Evolutionary conservation across 2,113 vertebrate species (phyloP), one percentile per base, ranked within the genome.

Genomic region (Suricata suricatta): DNA sequence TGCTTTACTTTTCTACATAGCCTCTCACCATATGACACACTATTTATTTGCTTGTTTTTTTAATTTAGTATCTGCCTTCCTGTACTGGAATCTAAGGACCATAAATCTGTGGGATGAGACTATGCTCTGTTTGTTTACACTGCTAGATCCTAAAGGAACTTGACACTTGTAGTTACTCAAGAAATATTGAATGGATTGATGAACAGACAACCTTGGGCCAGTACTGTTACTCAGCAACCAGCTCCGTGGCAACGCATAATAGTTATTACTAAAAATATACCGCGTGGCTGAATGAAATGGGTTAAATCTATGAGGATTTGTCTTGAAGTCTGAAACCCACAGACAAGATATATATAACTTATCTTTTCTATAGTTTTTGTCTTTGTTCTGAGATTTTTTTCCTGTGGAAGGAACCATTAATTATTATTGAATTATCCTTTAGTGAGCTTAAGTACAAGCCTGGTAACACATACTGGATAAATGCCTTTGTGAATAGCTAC

Each of bases 251-350:
- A n/a, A 12, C 25, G 29, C 19, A 19, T 38, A 21, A 44, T 52
- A 38, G 17, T 77, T 83, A 17, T 33, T 23, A 17, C 25, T 79
- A 83, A 82, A 64, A n/a, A 52, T 76, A 21, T 88, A 8, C 47
- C 57, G 27, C 23, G 21, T 38, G 4, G 41, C 41, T 84, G 29
- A 80, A 68, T 87, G 33, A n/a, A 77, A 64, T 77, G 14, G 3
- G 4, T 80, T 63, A 86, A 69, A 63, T 17, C 33, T 80, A 4
- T 25, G 33, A 93, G 69, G 14, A 25, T 21, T 88, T 84, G 47
- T 74, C 54, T 72, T 88, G n/a, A 89, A 94, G 21, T 85, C n/a
- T 66, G 69, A 93, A 84, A 77, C 79, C 76, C 41, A 94, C 13
- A 86, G 44, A 47, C 44, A 47, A 47, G 44, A 47, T 47, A 47